Evolutionary conservation across 2,113 vertebrate genomes (phyloP).

Genomic region (Rhinichthys klamathensis): DNA sequence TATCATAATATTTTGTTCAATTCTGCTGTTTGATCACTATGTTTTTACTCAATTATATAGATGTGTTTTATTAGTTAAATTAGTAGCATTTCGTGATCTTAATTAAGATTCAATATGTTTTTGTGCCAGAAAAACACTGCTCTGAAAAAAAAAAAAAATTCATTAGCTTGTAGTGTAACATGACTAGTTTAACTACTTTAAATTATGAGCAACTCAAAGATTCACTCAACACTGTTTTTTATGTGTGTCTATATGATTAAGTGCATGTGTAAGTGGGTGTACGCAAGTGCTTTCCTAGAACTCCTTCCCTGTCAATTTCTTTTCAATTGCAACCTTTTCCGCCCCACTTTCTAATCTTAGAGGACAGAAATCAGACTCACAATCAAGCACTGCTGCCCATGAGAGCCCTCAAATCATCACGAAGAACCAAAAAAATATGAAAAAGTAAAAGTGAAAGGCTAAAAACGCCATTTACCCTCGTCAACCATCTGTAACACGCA

Average conservation of each 20-base stretch:
- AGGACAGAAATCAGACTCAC: conserved; percentile 69
- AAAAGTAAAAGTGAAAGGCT: conserved; percentile 56
- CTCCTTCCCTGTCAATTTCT: conserved; percentile 55
- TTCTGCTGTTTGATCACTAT: neutral
- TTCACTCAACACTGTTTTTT: neutral
- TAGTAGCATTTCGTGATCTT: neutral
- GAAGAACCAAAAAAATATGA: conserved; percentile 54
- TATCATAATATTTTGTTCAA: neutral
- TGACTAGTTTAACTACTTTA: neutral
- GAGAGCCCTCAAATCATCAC: conserved; percentile 73
- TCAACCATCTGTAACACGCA: conserved; percentile 61
- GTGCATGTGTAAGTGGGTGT: conserved; percentile 17
- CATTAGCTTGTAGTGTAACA: conserved; percentile 13
- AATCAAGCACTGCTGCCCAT: conserved; percentile 67
- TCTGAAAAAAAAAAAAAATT: neutral
- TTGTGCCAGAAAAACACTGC: neutral
- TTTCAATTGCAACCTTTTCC: conserved; percentile 47
- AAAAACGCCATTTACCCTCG: conserved; percentile 72
- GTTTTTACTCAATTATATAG: neutral
- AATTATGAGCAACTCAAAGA: conserved; percentile 23
- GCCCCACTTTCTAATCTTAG: conserved; percentile 46
- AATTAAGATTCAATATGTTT: neutral
- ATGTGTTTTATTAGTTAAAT: neutral
- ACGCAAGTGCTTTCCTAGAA: neutral
- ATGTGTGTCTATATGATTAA: conserved; percentile 18